phyloP scores from a whole-genome alignment of 1,140 invertebrate genomes.

The Choristoneura fumiferana region DNA sequence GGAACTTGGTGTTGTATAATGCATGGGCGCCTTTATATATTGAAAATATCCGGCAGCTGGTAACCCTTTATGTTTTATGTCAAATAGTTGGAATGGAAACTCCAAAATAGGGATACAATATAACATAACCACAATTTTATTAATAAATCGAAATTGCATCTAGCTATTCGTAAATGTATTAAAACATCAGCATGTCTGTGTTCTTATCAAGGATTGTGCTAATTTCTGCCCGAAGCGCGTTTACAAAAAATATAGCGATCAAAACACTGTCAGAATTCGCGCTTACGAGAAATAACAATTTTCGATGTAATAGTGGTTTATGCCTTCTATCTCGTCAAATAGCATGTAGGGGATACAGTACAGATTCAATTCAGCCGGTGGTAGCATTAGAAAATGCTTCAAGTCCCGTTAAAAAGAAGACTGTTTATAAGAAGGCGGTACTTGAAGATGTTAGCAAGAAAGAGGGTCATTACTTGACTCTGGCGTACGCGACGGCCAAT shows the following conservation, averaged over 20 bases:
- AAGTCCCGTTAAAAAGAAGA: conserved; percentile 68
- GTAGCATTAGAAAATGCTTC: conserved; percentile 53
- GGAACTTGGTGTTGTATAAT: background rate
- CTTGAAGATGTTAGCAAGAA: conserved; percentile 55
- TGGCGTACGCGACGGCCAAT: conserved; percentile 69
- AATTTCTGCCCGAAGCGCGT: conserved; percentile 31
- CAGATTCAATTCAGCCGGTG: conserved; percentile 52
- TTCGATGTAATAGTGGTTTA: conserved; percentile 35
- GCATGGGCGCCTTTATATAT: background rate
- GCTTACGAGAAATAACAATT: conserved; percentile 34
- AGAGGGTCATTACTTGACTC: conserved; percentile 63
- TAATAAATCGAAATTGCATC: conserved; percentile 33
- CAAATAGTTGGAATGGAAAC: conserved; percentile 26
- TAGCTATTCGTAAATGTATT: background rate
- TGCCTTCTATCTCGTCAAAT: conserved; percentile 30
- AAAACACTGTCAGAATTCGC: conserved; percentile 26
- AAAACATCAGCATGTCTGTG: conserved; percentile 46
- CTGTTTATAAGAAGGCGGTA: conserved; percentile 51
- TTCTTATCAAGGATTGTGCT: conserved; percentile 60
- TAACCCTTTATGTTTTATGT: conserved; percentile 22
- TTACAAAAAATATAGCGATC: conserved; percentile 29
- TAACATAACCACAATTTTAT: conserved; percentile 46
- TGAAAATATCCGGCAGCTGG: background rate
- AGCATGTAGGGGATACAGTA: conserved; percentile 38
- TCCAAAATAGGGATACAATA: conserved; percentile 20